Base-by-base conservation (phyloP, 2,113 vertebrate species). In the Numenius arquata region DNA sequence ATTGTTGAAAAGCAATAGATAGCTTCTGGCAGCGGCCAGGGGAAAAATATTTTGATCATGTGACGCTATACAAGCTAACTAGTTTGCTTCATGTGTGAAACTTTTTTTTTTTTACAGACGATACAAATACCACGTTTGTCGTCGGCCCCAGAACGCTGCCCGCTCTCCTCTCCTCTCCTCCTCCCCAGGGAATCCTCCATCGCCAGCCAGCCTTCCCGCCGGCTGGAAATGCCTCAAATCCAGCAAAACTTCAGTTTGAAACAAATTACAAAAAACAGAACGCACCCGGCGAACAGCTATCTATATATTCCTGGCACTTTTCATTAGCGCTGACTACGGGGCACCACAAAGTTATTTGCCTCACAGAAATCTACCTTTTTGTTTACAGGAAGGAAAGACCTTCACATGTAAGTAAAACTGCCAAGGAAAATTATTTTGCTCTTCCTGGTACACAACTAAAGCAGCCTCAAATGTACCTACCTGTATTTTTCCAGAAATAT, bases 1-100 rank as follows among this genome's bases (percentile, higher is more conserved):
- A 93, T 71, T 96, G 98, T 50, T 97, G 96, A 98, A 97, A 97
- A 96, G 97, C 95, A 94, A 98, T 87, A 97, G 98, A 98, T 97
- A 97, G 98, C 98, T 98, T 78, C 98, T 98, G 98, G 98, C 98
- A 98, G 97, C 96, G 89, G 93, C 88, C 22, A 95, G 95, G 94
- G 97, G 97, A 53, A 97, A 98, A 98, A 98, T 97, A 97, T 98
- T 98, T 97, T 97, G 97, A 93, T 98, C 98, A 98, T 77, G 97
- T 98, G 98, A 98, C 27, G 48, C 93, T 48, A 15, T 63, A 91
- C 95, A 93, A 96, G 93, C 89, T 90, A 97, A 97, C 96, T 77
- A 70, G 76, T 66, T 94, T 67, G 86, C 83, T 95, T 73, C 94
- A 82, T 6, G 93, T 94, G 98, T 72, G 96, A 97, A 89, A 97